Conservation (phyloP, 2,888 invertebrate genomes). For the Acrocyrtus sp. region DNA sequence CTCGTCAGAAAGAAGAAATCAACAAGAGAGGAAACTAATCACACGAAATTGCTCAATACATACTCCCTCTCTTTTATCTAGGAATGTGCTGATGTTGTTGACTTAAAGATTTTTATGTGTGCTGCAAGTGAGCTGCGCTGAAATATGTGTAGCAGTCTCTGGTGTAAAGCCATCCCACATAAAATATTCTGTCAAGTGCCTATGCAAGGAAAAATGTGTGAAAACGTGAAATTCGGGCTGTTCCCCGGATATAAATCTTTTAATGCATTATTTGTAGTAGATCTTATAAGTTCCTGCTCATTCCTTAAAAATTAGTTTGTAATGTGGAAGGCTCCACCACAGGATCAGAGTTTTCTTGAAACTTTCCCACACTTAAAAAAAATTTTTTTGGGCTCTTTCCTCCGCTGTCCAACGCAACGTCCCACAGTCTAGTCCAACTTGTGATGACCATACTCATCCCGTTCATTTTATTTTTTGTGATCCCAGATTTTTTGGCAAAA, state of each 20-base stretch:
- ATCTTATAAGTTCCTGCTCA: background rate
- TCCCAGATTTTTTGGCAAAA: background rate
- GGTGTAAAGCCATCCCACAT: background rate
- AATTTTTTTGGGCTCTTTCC: background rate
- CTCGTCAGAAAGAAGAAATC: background rate
- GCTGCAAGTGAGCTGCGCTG: background rate
- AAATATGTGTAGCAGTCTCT: background rate
- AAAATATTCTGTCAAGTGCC: background rate
- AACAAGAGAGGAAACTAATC: slow-evolving; percentile 8
- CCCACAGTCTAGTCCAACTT: background rate
- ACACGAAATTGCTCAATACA: slow-evolving; percentile 8
- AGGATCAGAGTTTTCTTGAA: no score
- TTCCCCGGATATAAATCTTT: background rate
- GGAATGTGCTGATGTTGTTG: slow-evolving; percentile 12
- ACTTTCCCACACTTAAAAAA: background rate
- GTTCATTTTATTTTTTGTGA: no score
- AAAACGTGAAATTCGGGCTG: background rate
- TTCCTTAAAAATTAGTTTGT: background rate
- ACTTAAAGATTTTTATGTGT: slow-evolving; percentile 9
- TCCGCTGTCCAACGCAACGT: background rate
- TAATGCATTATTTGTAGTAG: background rate
- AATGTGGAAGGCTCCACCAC: no score
- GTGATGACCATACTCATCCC: background rate
- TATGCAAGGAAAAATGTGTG: no score
- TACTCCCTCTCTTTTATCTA: no score